These are phyloP conservation scores for Pollachius pollachius DNA, from an alignment of 2,113 vertebrate species.

Conservation along the genomic window DNA sequence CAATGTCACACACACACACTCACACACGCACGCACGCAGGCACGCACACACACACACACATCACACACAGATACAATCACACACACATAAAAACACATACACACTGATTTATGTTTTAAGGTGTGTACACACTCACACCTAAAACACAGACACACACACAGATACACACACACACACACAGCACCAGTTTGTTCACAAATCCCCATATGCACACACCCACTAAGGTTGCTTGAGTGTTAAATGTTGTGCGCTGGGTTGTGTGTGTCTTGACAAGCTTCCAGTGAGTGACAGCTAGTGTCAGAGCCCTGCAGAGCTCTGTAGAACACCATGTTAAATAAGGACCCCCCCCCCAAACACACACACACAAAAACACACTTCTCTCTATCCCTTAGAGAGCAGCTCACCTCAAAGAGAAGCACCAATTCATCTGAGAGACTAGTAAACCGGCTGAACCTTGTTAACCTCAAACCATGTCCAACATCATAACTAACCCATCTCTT, in stretches of 20 bases:
- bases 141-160: neutral
- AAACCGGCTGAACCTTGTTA: too few relatives aligned
- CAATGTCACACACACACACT: conserved; percentile 18
- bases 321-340: too few relatives aligned
- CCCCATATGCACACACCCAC: conserved; percentile 16
- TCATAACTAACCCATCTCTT: conserved; percentile 4
- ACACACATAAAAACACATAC: too few relatives aligned
- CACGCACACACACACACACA: neutral
- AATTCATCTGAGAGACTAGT: too few relatives aligned
- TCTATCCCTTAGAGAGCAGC: too few relatives aligned
- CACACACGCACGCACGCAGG: neutral
- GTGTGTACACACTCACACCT: too few relatives aligned
- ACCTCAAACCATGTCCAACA: neutral
- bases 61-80: neutral
- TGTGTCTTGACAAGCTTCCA: conserved; percentile 18
- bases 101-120: too few relatives aligned
- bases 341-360: neutral
- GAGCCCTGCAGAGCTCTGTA: too few relatives aligned
- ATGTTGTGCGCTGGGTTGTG: too few relatives aligned
- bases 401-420: too few relatives aligned
- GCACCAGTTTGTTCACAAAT: too few relatives aligned
- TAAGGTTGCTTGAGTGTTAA: too few relatives aligned
- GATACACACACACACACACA: conserved; percentile 14
- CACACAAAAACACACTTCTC: neutral
- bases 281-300: neutral